Percentiles rank a stretch among this genome's conserved stretches.
These are phyloP conservation scores for Conops quadrifasciatus DNA, from an alignment of 2,888 invertebrate species.

Conservation along the genomic window DNA sequence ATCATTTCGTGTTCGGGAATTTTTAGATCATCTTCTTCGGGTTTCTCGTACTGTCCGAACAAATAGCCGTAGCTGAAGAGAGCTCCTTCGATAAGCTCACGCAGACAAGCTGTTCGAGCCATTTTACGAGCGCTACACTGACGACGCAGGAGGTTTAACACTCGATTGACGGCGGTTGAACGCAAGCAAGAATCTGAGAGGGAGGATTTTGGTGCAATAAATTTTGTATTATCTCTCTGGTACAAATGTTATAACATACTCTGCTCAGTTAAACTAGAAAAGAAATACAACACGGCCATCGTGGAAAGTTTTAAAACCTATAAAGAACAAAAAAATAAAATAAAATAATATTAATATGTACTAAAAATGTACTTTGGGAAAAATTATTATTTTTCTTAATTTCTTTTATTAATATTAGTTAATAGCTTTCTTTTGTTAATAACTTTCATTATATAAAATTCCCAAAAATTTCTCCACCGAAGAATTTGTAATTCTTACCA, in stretches of 20 bases:
- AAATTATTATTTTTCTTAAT: too few relatives aligned
- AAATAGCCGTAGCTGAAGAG: constrained; percentile 74
- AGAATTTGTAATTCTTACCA: too few relatives aligned
- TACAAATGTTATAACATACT: constrained; percentile 64
- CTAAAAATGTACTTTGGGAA: background rate
- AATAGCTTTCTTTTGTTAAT: too few relatives aligned
- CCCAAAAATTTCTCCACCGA: too few relatives aligned
- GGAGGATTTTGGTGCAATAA: background rate
- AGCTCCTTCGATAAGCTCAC: constrained; percentile 78
- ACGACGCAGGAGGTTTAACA: constrained; percentile 72
- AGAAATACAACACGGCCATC: constrained; percentile 79
- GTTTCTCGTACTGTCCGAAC: constrained; percentile 75
- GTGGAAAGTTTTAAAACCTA: constrained; percentile 72
- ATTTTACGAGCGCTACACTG: constrained; percentile 72
- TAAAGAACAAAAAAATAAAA: background rate
- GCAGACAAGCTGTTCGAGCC: constrained; percentile 75
- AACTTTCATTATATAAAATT: too few relatives aligned
- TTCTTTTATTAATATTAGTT: too few relatives aligned
- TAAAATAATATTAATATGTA: background rate
- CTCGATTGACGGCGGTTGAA: constrained; percentile 72
- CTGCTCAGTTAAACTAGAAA: constrained; percentile 74
- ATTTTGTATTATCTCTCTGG: background rate
- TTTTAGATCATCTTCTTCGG: constrained; percentile 61
- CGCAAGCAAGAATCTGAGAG: constrained; percentile 70
- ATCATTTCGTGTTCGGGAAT: constrained; percentile 68